Conservation (phyloP, 2,888 invertebrate species). For the Galeopsomyia nigrocyanea region DNA sequence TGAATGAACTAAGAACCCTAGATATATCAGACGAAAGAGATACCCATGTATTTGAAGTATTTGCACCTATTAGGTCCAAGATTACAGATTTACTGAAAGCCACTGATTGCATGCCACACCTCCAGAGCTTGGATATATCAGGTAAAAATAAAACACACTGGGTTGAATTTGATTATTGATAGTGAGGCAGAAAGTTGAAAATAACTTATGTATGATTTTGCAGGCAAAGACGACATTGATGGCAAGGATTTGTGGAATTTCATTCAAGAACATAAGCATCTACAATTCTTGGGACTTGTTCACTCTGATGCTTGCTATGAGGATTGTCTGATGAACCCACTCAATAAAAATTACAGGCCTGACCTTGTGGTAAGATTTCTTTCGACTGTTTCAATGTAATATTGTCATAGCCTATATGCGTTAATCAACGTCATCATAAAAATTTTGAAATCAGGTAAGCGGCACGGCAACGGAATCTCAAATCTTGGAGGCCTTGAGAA, state of each 20-base stretch:
- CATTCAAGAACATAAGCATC: conserved; percentile 67
- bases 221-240: conserved; percentile 71
- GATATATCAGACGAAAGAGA: conserved; percentile 74
- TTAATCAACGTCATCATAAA: conserved; percentile 11
- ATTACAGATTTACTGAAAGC: conserved; percentile 70
- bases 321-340: conserved; percentile 69
- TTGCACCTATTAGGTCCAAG: conserved; percentile 66
- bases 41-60: conserved; percentile 68
- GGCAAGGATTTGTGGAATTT: conserved; percentile 69
- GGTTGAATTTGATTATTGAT: neutral
- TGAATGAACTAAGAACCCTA: conserved; percentile 71
- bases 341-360: conserved; percentile 66
- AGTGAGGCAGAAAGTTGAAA: neutral
- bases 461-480: conserved; percentile 74
- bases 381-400: conserved; percentile 22
- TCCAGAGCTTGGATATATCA: conserved; percentile 77
- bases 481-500: conserved; percentile 73
- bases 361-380: conserved; percentile 67
- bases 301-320: conserved; percentile 72
- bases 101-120: conserved; percentile 70
- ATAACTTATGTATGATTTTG: neutral
- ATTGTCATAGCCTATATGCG: conserved; percentile 5
- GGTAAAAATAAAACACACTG: conserved; percentile 60
- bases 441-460: conserved; percentile 67
- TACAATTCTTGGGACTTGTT: conserved; percentile 73